A percentile compares a stretch with the other conserved stretches of the same genome.
phyloP scores from a whole-genome alignment of 2,888 invertebrate genomes.

The Lasiommata megera region DNA sequence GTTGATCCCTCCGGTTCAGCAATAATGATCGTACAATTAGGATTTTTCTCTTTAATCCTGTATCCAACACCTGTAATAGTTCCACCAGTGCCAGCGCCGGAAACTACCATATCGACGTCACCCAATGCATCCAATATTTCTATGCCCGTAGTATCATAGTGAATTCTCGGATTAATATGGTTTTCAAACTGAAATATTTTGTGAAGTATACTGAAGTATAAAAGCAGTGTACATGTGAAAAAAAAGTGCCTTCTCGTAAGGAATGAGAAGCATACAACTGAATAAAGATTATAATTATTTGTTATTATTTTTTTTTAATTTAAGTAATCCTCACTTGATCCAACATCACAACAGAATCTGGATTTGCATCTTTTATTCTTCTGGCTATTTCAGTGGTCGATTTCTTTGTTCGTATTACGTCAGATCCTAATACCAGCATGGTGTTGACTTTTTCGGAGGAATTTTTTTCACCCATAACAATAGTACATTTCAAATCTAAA shows the following conservation, averaged over 20 bases:
- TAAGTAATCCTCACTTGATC: constrained; percentile 47
- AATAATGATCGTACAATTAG: constrained; percentile 87
- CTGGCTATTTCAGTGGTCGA: constrained; percentile 32
- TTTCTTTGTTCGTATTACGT: constrained; percentile 87
- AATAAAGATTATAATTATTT: too few relatives aligned
- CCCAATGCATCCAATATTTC: constrained; percentile 88
- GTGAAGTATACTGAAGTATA: too few relatives aligned
- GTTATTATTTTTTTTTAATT: too few relatives aligned
- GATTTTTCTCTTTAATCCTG: constrained; percentile 89
- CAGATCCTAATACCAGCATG: constrained; percentile 92
- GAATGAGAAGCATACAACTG: too few relatives aligned
- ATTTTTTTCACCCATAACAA: constrained; percentile 98
- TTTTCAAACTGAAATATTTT: constrained; percentile 88
- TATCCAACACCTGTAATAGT: constrained; percentile 93
- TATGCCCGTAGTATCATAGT: constrained; percentile 94
- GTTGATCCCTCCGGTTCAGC: constrained; percentile 94
- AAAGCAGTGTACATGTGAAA: too few relatives aligned
- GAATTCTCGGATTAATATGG: constrained; percentile 94
- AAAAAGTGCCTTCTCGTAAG: too few relatives aligned
- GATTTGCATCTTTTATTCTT: constrained; percentile 32
- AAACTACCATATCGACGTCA: constrained; percentile 89
- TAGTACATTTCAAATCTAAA: constrained; percentile 91
- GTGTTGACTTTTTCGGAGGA: constrained; percentile 96
- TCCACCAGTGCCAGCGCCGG: constrained; percentile 95
- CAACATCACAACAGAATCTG: constrained; percentile 63